Conservation (phyloP, 2,113 vertebrate genomes). For the Scophthalmus maximus region DNA sequence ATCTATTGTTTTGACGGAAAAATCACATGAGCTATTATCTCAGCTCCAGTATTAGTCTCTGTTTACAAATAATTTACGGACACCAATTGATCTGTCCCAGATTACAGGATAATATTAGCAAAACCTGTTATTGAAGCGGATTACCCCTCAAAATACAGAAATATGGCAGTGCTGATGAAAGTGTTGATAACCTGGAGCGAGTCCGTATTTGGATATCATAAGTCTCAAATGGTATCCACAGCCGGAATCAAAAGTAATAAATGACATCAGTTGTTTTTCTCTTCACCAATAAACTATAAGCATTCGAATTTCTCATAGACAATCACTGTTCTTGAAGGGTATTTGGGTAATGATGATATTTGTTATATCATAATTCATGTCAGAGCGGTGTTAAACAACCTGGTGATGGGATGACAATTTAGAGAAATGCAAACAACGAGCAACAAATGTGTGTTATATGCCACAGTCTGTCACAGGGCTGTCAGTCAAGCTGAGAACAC, state of each 20-base stretch:
- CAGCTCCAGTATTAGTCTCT: conserved; percentile 7
- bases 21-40: conserved; percentile 21
- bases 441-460: conserved; percentile 43
- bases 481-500: conserved; percentile 43
- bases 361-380: conserved; percentile 3
- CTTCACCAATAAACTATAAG: background rate
- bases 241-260: conserved; percentile 7
- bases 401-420: conserved; percentile 43
- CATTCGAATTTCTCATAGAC: conserved; percentile 2
- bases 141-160: conserved; percentile 48
- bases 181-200: conserved; percentile 14
- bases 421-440: conserved; percentile 34
- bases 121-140: conserved; percentile 41
- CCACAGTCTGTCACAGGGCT: conserved; percentile 39
- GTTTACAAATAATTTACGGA: conserved; percentile 41
- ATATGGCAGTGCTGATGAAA: conserved; percentile 52
- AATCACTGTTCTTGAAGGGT: background rate
- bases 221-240: conserved; percentile 4
- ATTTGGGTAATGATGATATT: conserved; percentile 19
- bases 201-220: conserved; percentile 34
- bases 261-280: background rate
- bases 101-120: conserved; percentile 44
- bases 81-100: conserved; percentile 30
- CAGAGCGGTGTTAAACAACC: conserved; percentile 33
- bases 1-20: conserved; percentile 19